phyloP scores from a whole-genome alignment of 1,140 invertebrate genomes.

The Bradysia coprophila region DNA sequence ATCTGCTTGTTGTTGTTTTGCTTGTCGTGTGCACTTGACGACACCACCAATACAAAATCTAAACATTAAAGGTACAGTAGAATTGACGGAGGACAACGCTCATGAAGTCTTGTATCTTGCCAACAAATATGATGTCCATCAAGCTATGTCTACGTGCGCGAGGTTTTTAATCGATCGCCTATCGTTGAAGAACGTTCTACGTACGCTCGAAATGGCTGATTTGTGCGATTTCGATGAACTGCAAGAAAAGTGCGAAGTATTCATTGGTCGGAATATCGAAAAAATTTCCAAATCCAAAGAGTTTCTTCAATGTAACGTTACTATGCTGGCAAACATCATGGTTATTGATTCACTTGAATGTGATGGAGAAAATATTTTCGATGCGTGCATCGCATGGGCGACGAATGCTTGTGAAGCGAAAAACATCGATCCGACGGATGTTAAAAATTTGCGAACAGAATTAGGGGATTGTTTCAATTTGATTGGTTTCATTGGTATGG shows the following conservation, averaged over 20 bases:
- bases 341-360: background rate
- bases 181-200: background rate
- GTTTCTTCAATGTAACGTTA: background rate
- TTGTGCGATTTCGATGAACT: background rate
- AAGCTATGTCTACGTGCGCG: background rate
- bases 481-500: background rate
- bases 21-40: background rate
- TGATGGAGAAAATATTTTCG: background rate
- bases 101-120: no score
- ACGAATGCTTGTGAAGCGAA: background rate
- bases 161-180: background rate
- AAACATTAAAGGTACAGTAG: background rate
- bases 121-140: background rate
- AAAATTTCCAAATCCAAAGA: background rate
- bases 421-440: background rate
- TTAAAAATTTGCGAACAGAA: background rate
- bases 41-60: background rate
- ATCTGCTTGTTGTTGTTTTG: background rate
- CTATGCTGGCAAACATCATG: background rate
- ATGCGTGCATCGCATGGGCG: background rate
- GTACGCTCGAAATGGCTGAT: background rate
- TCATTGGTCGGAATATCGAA: background rate
- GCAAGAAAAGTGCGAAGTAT: background rate
- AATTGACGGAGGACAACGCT: background rate
- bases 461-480: background rate